Conservation (phyloP, 2,797 vertebrate species). For the Cryptoprocta ferox region DNA sequence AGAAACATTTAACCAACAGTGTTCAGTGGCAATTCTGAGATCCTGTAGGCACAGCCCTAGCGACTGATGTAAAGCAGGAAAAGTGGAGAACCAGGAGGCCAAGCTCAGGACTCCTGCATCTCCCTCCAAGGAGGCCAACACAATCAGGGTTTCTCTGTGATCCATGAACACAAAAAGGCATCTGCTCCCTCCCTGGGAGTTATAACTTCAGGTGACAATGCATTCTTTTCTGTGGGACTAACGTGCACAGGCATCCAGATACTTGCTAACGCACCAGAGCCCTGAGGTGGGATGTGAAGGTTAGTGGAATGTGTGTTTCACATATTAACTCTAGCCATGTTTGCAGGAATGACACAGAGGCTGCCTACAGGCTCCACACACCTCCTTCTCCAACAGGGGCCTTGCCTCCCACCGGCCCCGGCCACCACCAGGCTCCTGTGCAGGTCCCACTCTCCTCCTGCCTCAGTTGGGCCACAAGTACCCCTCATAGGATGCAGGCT, state of each 20-base stretch:
- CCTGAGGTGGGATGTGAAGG: not conserved
- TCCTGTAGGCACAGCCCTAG: not conserved
- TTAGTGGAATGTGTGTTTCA: not conserved
- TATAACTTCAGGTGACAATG: conserved; percentile 19
- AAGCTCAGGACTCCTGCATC: not conserved
- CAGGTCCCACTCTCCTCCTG: not conserved
- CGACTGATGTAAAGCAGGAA: not conserved
- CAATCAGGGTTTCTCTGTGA: not conserved
- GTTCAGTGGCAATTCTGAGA: not conserved
- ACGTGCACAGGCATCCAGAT: conserved; percentile 73
- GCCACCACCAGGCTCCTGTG: not conserved
- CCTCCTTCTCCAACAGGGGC: not conserved
- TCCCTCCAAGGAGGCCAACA: not conserved
- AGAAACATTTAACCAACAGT: not conserved
- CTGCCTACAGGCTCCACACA: not conserved
- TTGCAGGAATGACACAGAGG: not conserved
- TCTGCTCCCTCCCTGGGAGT: conserved; percentile 36
- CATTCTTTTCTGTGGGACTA: conserved; percentile 60
- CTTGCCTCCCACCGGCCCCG: not conserved
- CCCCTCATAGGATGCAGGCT: not conserved
- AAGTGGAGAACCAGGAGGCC: not conserved
- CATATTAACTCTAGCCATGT: not conserved
- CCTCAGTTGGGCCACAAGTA: not conserved
- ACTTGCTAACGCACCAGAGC: too few species aligned
- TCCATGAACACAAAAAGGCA: not conserved